Conservation (phyloP, 1,140 invertebrate species). For the Lithobius niger region DNA sequence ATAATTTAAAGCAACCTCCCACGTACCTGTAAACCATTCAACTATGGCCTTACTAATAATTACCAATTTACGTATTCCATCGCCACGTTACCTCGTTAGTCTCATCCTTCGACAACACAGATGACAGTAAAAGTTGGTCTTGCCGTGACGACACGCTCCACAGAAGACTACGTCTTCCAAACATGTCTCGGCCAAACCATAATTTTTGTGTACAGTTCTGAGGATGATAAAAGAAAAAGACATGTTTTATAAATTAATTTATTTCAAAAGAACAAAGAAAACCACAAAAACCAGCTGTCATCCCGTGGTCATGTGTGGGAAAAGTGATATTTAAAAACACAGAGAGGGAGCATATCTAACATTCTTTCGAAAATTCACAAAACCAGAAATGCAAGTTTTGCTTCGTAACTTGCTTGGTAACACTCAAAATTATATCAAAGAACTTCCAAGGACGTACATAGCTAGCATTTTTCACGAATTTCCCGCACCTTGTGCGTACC, state of each 20-base stretch:
- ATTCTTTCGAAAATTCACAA: too few species aligned
- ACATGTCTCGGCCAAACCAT: constrained; percentile 71
- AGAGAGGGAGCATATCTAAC: too few species aligned
- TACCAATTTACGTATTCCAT: constrained; percentile 24
- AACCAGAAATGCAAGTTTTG: too few species aligned
- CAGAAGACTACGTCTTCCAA: constrained; percentile 70
- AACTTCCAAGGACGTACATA: too few species aligned
- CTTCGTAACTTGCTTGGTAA: too few species aligned
- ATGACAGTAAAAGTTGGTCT: background rate
- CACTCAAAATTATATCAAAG: too few species aligned
- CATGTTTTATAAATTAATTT: background rate
- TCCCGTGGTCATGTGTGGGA: too few species aligned
- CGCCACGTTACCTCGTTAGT: constrained; percentile 18
- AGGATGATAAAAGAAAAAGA: background rate
- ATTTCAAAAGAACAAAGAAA: background rate
- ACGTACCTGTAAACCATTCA: background rate
- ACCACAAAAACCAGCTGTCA: too few species aligned
- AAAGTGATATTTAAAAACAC: too few species aligned
- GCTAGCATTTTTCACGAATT: too few species aligned
- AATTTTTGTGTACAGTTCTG: constrained; percentile 34
- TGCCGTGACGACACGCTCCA: constrained; percentile 30
- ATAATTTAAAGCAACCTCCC: background rate
- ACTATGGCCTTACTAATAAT: background rate
- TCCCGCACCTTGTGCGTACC: too few species aligned
- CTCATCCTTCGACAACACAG: background rate